Percentiles rank a stretch among this genome's conserved stretches.
These are phyloP conservation scores for Anticlea derivata DNA, from an alignment of 2,888 invertebrate species.

Conservation along the genomic window DNA sequence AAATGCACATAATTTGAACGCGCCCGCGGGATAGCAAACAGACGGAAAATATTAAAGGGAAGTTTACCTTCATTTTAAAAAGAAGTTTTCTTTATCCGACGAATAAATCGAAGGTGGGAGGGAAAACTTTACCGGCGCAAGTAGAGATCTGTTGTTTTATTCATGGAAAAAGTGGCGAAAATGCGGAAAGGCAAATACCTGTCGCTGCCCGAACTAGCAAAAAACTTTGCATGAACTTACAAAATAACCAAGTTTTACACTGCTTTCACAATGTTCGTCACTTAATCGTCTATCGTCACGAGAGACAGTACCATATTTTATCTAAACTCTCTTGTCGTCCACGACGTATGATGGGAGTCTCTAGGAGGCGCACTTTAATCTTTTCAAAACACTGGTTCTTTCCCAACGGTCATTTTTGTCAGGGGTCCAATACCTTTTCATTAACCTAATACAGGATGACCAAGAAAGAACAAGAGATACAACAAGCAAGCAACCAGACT, in stretches of 20 bases:
- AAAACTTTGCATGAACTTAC: conserved; percentile 3
- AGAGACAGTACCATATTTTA: no score
- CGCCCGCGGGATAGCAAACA: conserved; percentile 70
- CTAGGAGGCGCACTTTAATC: no score
- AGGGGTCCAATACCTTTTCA: no score
- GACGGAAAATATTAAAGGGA: conserved; percentile 80
- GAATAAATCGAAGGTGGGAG: conserved; percentile 83
- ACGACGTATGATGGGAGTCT: no score
- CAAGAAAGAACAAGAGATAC: no score
- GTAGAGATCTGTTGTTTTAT: conserved; percentile 83
- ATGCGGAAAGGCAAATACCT: conserved; percentile 37
- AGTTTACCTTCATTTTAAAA: conserved; percentile 80
- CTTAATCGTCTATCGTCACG: no score
- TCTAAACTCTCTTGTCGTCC: no score
- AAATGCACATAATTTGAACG: conserved; percentile 75
- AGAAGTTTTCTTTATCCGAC: conserved; percentile 79
- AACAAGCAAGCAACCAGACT: conserved; percentile 59
- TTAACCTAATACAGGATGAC: no score
- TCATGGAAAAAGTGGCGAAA: conserved; percentile 72
- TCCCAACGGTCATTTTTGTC: no score
- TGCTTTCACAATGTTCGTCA: no score
- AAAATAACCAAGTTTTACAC: neutral
- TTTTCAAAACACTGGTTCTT: no score
- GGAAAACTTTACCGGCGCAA: conserved; percentile 74
- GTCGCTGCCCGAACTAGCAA: conserved; percentile 13